phyloP scores from a whole-genome alignment of 2,888 invertebrate genomes.

The Drosophila macrospina region DNA sequence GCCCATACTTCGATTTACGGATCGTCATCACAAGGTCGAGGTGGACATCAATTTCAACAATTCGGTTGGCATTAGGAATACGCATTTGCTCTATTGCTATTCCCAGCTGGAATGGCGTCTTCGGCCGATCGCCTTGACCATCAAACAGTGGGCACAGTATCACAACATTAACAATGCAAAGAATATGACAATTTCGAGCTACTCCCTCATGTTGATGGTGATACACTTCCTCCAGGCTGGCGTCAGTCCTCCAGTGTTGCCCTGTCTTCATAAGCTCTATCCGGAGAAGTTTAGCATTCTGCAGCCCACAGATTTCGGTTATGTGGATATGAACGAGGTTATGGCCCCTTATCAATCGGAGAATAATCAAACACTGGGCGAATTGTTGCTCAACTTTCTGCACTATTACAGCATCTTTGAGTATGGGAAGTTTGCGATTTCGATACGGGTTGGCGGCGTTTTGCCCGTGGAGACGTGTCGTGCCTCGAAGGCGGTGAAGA shows the following conservation, averaged over 20 bases:
- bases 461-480: constrained; percentile 91
- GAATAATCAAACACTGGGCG: constrained; percentile 92
- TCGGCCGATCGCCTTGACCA: constrained; percentile 94
- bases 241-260: constrained; percentile 91
- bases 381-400: constrained; percentile 93
- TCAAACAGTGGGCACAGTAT: constrained; percentile 97
- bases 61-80: constrained; percentile 97
- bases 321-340: constrained; percentile 89
- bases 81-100: constrained; percentile 96
- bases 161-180: constrained; percentile 98
- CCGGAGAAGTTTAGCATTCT: constrained; percentile 88
- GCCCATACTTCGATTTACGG: constrained; percentile 96
- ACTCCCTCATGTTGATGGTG: constrained; percentile 98
- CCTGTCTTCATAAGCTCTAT: constrained; percentile 91
- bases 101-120: constrained; percentile 97
- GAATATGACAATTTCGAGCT: constrained; percentile 97
- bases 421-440: constrained; percentile 92
- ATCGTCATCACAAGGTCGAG: constrained; percentile 91
- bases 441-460: constrained; percentile 92
- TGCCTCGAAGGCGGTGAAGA: constrained; percentile 89
- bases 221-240: constrained; percentile 98
- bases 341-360: constrained; percentile 87
- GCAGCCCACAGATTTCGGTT: constrained; percentile 86
- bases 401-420: constrained; percentile 94
- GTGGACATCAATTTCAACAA: constrained; percentile 99